Evolutionary conservation across 37 sponge, comb jelly and placozoan species (phyloP).

Genomic region (Corticium candelabrum): DNA sequence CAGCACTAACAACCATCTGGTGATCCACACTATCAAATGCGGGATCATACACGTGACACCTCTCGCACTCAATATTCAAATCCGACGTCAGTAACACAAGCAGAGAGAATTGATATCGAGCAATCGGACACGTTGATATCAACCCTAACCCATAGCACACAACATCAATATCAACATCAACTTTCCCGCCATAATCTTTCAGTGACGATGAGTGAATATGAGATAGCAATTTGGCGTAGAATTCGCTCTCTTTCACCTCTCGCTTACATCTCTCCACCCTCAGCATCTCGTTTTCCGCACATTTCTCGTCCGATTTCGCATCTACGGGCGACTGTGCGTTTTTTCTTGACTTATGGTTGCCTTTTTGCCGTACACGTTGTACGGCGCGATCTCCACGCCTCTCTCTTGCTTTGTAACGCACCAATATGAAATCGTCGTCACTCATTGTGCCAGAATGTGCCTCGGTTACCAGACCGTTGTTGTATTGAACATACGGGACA

Average conservation of each 20-base stretch:
- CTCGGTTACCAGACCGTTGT: too few relatives aligned
- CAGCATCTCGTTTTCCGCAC: too few relatives aligned
- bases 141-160: neutral
- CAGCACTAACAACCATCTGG: neutral
- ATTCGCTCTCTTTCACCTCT: neutral
- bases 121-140: neutral
- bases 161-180: too few relatives aligned
- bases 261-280: neutral
- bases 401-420: too few relatives aligned
- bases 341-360: too few relatives aligned
- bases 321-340: too few relatives aligned
- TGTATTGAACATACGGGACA: too few relatives aligned
- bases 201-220: neutral
- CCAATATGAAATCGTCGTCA: too few relatives aligned
- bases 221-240: neutral
- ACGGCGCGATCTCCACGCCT: too few relatives aligned
- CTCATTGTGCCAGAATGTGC: too few relatives aligned
- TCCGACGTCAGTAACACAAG: neutral
- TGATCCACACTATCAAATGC: neutral
- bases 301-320: too few relatives aligned
- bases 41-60: neutral
- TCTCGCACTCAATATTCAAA: neutral
- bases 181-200: neutral
- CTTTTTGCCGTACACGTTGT: too few relatives aligned
- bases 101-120: neutral